These are phyloP conservation scores for Aplysina aerophoba DNA, from an alignment of 37 sponge, comb jelly and placozoan genomes.

Conservation along the genomic window DNA sequence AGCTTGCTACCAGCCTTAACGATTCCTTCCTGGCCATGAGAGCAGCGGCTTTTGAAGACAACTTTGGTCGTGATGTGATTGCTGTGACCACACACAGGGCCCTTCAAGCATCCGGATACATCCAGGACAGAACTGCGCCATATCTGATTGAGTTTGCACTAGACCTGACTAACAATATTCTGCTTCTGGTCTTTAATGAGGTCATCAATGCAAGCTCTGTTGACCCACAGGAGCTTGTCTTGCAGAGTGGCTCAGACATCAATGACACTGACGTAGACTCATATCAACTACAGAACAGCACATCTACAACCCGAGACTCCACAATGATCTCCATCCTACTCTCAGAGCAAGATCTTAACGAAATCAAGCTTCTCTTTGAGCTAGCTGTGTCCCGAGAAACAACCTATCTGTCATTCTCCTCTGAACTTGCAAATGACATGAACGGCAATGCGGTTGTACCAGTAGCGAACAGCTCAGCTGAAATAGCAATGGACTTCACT, in stretches of 20 bases:
- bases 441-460: constrained; percentile 62
- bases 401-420: constrained; percentile 66
- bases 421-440: constrained; percentile 72
- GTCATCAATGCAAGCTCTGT: constrained; percentile 69
- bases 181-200: constrained; percentile 85
- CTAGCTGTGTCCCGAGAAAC: constrained; percentile 47
- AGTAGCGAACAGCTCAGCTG: constrained; percentile 6
- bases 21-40: constrained; percentile 74
- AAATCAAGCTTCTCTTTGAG: constrained; percentile 57
- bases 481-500: not conserved
- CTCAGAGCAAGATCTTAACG: constrained; percentile 58
- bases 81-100: constrained; percentile 59
- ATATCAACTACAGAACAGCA: constrained; percentile 49
- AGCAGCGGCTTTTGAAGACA: constrained; percentile 80
- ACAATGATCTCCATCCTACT: constrained; percentile 63
- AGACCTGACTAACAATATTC: constrained; percentile 55
- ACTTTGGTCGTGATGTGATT: constrained; percentile 68
- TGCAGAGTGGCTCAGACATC: constrained; percentile 51
- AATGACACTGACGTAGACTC: constrained; percentile 16
- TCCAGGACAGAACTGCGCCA: constrained; percentile 69
- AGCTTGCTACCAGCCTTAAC: constrained; percentile 48
- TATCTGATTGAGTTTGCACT: constrained; percentile 63
- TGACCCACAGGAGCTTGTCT: constrained; percentile 51
- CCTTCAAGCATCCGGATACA: constrained; percentile 57
- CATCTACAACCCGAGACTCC: constrained; percentile 51